Evolutionary conservation across 2,888 invertebrate genomes (phyloP).

Genomic region (Tenthredo distinguenda): DNA sequence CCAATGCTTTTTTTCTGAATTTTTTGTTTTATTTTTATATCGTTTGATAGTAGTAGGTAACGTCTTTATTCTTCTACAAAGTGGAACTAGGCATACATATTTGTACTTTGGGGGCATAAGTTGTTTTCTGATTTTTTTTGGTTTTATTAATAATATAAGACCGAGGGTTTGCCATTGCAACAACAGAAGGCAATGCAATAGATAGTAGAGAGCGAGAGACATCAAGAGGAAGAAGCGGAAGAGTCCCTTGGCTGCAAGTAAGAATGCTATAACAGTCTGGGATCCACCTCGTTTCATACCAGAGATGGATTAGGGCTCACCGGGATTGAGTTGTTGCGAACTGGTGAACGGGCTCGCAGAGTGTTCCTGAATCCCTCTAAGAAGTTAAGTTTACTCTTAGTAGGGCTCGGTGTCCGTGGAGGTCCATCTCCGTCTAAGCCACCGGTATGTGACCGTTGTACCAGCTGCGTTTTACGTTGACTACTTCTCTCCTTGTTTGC

Average conservation of each 20-base stretch:
- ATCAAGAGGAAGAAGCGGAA: conserved; percentile 75
- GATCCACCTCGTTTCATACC: conserved; percentile 41
- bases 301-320: conserved; percentile 66
- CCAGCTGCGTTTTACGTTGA: conserved; percentile 64
- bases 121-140: conserved; percentile 31
- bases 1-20: conserved; percentile 48
- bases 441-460: conserved; percentile 69
- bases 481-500: conserved; percentile 65
- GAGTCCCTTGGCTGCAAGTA: conserved; percentile 74
- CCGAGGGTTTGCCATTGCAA: conserved; percentile 70
- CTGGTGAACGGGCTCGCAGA: conserved; percentile 77
- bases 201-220: conserved; percentile 75
- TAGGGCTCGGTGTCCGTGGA: conserved; percentile 76
- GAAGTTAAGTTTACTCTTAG: conserved; percentile 79
- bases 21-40: conserved; percentile 48
- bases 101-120: conserved; percentile 42
- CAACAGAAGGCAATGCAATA: conserved; percentile 75
- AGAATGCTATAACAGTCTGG: conserved; percentile 64
- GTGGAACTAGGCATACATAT: conserved; percentile 46
- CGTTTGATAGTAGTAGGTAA: conserved; percentile 48
- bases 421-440: conserved; percentile 62
- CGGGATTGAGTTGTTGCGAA: conserved; percentile 74
- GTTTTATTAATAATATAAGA: conserved; percentile 67
- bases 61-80: conserved; percentile 50
- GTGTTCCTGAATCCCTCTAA: conserved; percentile 84